phyloP scores from a whole-genome alignment of 1,140 invertebrate species.

The Nomia melanderi region DNA sequence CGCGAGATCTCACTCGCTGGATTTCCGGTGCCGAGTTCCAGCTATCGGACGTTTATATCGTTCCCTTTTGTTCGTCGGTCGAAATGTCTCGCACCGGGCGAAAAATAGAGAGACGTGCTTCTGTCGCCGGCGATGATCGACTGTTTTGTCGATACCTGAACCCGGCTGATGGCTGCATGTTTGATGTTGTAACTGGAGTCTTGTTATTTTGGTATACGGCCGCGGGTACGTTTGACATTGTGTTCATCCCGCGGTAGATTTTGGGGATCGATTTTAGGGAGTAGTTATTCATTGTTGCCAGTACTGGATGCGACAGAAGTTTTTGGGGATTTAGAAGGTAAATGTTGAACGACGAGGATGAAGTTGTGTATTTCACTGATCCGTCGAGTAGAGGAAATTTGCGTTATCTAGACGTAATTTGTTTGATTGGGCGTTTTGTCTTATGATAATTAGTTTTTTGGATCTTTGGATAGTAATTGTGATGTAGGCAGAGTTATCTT shows the following conservation, averaged over 20 bases:
- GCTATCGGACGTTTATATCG: constrained; percentile 42
- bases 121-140: not conserved
- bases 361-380: too few species aligned
- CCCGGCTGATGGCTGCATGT: not conserved
- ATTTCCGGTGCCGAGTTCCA: not conserved
- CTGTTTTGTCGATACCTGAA: not conserved
- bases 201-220: not conserved
- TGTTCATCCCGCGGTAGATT: too few species aligned
- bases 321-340: too few species aligned
- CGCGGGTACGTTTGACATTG: not conserved
- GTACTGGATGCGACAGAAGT: too few species aligned
- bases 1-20: not conserved
- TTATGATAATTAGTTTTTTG: too few species aligned
- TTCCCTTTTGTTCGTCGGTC: not conserved
- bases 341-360: too few species aligned
- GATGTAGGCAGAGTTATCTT: too few species aligned
- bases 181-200: not conserved
- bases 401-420: too few species aligned
- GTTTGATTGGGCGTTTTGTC: too few species aligned
- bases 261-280: not conserved
- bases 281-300: not conserved
- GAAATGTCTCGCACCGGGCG: not conserved
- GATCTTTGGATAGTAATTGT: too few species aligned
- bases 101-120: constrained; percentile 4
- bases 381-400: too few species aligned